Base-by-base conservation (phyloP, 2,888 invertebrate species). In the Cephonodes hylas region DNA sequence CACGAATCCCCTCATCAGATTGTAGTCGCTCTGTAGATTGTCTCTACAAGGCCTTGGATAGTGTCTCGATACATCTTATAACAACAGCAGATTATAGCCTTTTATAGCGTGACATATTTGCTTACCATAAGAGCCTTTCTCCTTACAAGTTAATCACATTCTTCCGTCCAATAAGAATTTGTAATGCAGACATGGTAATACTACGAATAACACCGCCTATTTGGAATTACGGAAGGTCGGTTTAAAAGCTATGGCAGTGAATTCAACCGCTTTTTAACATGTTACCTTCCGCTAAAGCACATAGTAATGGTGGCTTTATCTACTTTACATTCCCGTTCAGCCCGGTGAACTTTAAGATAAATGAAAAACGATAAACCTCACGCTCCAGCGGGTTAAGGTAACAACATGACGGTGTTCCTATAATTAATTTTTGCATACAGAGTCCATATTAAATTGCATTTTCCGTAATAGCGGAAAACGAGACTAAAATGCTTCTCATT, bases 341-440 rank as follows among this genome's bases (percentile, higher is more conserved):
- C 31, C 31, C 53, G 31, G 31, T 31, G 31, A 53, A 53, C 31
- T 53, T 53, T 53, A 53, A 53, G 25, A 58, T 8, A 38, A 34
- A 34, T 46, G 34, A 31, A 59, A 46, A 45, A 59, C 31, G 34
- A 46, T 34, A 46, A 59, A 59, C 5, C 23, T 23, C 34, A 58
- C 57, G 38, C n/a, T 34, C 20, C 27, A 27, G 22, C 31, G 22
- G 46, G 15, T 59, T 22, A 46, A 38, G 34, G 31, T 59, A 7
- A 22, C 22, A 38, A 42, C n/a, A 53, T 53, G 27, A 31, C 15
- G 13, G 23, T 22, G 8, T 15, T n/a, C 34, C 8, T 31, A 59
- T 46, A 20, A 42, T 58, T 58, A 42, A n/a, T 56, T 44, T 5
- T 25, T 27, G 13, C 13, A 25, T 13, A 27, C 7, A 22, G 10